These are phyloP conservation scores for Ramphastos sulfuratus DNA, from an alignment of 2,113 vertebrate genomes.

Conservation along the genomic window DNA sequence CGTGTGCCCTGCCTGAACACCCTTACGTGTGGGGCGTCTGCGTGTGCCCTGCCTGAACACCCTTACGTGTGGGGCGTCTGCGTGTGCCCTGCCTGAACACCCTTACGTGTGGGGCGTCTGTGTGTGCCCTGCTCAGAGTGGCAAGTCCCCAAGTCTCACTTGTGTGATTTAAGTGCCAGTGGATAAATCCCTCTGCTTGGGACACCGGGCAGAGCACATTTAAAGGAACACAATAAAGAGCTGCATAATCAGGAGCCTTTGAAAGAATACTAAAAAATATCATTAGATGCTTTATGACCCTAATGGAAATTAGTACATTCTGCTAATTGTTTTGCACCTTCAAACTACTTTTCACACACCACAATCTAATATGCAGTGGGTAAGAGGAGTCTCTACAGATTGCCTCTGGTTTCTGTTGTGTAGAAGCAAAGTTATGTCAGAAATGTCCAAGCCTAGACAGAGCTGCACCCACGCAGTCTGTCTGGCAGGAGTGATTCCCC, in stretches of 20 bases:
- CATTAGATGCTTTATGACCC: neutral
- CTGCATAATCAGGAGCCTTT: neutral
- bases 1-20: too few relatives aligned
- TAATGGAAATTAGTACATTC: neutral
- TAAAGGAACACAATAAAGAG: neutral
- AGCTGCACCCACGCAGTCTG: neutral
- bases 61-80: too few relatives aligned
- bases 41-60: too few relatives aligned
- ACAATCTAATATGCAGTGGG: neutral
- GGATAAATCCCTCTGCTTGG: neutral
- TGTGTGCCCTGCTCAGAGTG: neutral
- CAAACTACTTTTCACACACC: neutral
- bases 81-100: too few relatives aligned
- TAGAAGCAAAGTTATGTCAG: neutral
- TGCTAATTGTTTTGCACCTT: neutral
- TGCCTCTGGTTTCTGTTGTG: neutral
- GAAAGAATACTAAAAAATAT: neutral
- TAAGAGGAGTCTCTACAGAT: neutral
- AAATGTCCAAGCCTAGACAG: neutral
- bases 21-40: too few relatives aligned
- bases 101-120: accelerated
- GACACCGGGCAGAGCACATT: neutral
- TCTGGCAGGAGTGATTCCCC: neutral
- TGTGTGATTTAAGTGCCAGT: neutral
- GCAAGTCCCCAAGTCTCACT: neutral